These are phyloP conservation scores for Eupithecia tripunctaria DNA, from an alignment of 2,888 invertebrate species.

Conservation along the genomic window DNA sequence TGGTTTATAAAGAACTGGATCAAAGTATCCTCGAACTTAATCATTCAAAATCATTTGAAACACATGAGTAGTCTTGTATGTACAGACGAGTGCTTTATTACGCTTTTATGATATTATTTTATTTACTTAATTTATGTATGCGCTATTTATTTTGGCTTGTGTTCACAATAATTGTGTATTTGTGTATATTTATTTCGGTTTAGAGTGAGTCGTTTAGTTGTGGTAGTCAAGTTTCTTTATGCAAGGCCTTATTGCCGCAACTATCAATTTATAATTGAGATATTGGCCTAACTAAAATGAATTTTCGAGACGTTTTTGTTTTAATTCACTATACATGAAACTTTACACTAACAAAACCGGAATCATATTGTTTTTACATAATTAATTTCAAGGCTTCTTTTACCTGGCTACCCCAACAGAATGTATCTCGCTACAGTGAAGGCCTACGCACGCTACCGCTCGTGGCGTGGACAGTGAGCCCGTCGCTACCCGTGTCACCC, in stretches of 20 bases:
- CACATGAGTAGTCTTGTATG: slow-evolving; percentile 49
- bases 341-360: slow-evolving; percentile 13
- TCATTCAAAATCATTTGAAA: neutral
- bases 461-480: slow-evolving; percentile 4
- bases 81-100: slow-evolving; percentile 80
- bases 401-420: slow-evolving; percentile 25
- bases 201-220: slow-evolving; percentile 4
- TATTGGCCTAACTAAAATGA: slow-evolving; percentile 26
- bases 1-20: neutral
- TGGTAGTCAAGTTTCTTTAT: slow-evolving; percentile 10
- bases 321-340: slow-evolving; percentile 19
- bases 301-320: slow-evolving; percentile 15
- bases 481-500: slow-evolving; percentile 23
- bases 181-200: slow-evolving; percentile 32
- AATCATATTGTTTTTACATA: slow-evolving; percentile 8
- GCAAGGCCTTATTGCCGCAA: neutral
- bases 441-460: slow-evolving; percentile 50
- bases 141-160: slow-evolving; percentile 56
- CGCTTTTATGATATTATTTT: slow-evolving; percentile 78
- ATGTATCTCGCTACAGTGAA: slow-evolving; percentile 40
- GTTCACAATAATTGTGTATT: slow-evolving; percentile 46
- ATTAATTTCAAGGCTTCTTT: neutral
- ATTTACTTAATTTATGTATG: slow-evolving; percentile 60
- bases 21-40: neutral
- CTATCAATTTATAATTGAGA: slow-evolving; percentile 8